Conservation (phyloP, 2,888 invertebrate genomes). For the Acholoe squamosa region DNA sequence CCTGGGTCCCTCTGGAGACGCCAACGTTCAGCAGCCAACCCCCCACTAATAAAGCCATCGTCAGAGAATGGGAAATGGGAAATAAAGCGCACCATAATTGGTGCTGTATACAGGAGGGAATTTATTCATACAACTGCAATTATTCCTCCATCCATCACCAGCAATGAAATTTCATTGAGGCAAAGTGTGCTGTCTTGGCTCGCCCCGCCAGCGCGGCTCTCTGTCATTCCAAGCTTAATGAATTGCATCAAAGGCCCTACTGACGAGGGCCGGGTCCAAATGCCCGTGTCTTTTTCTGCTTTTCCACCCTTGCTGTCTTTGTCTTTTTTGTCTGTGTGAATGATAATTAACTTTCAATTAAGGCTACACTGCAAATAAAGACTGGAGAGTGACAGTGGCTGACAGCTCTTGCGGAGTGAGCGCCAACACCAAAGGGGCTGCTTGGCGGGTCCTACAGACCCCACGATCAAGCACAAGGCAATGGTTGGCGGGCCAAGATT, state of each 20-base stretch:
- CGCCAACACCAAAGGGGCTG: background rate
- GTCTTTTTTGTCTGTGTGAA: background rate
- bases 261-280: background rate
- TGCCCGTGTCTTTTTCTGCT: background rate
- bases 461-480: background rate
- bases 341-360: slow-evolving; percentile 39
- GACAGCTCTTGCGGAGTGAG: background rate
- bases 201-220: background rate
- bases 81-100: slow-evolving; percentile 43
- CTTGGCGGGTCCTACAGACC: background rate
- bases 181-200: slow-evolving; percentile 20
- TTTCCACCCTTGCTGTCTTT: background rate
- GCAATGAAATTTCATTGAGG: slow-evolving; percentile 45
- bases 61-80: slow-evolving; percentile 37
- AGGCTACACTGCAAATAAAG: slow-evolving; percentile 37
- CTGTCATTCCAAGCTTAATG: background rate
- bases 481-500: background rate
- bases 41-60: slow-evolving; percentile 36
- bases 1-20: background rate
- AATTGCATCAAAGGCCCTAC: background rate
- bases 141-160: slow-evolving; percentile 53
- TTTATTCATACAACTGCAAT: slow-evolving; percentile 50
- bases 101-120: slow-evolving; percentile 47
- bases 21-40: background rate
- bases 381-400: background rate